Base-by-base conservation (phyloP, 1,140 invertebrate species). In the Thaumatotibia leucotreta region DNA sequence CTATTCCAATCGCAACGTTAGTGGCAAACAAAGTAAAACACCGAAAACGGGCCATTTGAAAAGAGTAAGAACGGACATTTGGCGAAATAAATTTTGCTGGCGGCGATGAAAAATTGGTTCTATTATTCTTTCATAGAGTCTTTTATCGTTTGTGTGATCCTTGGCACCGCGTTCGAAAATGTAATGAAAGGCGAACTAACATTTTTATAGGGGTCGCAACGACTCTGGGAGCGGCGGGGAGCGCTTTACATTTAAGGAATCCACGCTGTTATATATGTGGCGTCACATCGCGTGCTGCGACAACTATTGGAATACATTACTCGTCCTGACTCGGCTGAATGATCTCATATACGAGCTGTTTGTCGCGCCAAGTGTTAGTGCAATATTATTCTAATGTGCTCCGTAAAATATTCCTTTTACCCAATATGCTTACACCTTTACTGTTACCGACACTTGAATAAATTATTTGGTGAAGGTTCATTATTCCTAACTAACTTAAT, bases 201-300 rank as follows among this genome's bases (percentile, higher is more conserved):
- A 89, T 88, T 89, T 89, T 89, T 89, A 89, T 89, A 84, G 87
- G 82, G 87, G 85, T 87, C 84, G 82, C 80, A 88, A 88, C 87
- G 85, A 84, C 80, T 83, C 82, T 80, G 76, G 70, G 82, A 82
- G 80, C 81, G 80, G 78, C 71, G 76, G 75, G 78, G 75, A 83
- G 77, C 79, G 84, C 82, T 89, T 89, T 89, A 88, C 86, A 89
- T 89, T 88, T 85, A 89, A 86, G 82, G 85, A 89, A 88, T 87
- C 78, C 84, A 78, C 82, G 84, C 80, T 83, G 86, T 84, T 88
- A 88, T 86, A 81, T 82, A 83, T 77, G 73, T 79, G 72, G 80
- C 80, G 80, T 86, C 86, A 87, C 82, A 86, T 82, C 80, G 79
- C 71, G 39, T 77, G 76, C 84, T 78, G 76, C 77, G 80, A 84